Base-by-base conservation (phyloP, 2,888 invertebrate species). In the Phania funesta region DNA sequence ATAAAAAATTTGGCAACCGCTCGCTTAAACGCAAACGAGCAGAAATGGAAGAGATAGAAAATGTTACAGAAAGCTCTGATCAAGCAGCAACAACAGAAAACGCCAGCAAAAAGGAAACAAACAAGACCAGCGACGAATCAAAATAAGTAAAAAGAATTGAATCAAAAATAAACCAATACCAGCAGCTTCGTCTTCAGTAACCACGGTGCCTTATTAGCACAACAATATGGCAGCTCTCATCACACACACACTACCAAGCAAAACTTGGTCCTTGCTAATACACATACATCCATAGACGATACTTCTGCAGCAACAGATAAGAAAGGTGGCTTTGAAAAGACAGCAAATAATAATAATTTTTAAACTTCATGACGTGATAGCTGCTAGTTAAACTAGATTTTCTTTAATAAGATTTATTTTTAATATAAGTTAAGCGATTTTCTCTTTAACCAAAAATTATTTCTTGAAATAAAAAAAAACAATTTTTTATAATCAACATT, bases 161-260 rank as follows among this genome's bases (percentile, higher is more conserved):
- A 4, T 18, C n/a, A n/a, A n/a, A n/a, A n/a, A 0, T 7, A 18
- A 2, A 2, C 18, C 2, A 3, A 0, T 3, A n/a, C 3, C 16
- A 44, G 18, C 44, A 44, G 18, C 2, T 8, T 18, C 44, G 8
- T 6, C 3, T 18, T 3, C 1, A 3, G 9, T 18, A 18, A 8
- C 18, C 7, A 11, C 20, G 9, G 44, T 18, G 3, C 11, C 1
- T n/a, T n/a, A 26, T n/a, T n/a, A n/a, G n/a, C n/a, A n/a, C n/a
- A n/a, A n/a, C n/a, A n/a, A n/a, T n/a, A n/a, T n/a, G n/a, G n/a
- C n/a, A n/a, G n/a, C n/a, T n/a, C n/a, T n/a, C 0, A n/a, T n/a
- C 83, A 88, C 1, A 83, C n/a, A n/a, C n/a, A n/a, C n/a, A 86
- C 6, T 80, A 85, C 8, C 86, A 88, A 80, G 83, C 86, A 9